A percentile compares a stretch with the other conserved stretches of the same genome.
These are phyloP conservation scores for Teleogryllus oceanicus DNA, from an alignment of 2,888 invertebrate species.

Conservation along the genomic window DNA sequence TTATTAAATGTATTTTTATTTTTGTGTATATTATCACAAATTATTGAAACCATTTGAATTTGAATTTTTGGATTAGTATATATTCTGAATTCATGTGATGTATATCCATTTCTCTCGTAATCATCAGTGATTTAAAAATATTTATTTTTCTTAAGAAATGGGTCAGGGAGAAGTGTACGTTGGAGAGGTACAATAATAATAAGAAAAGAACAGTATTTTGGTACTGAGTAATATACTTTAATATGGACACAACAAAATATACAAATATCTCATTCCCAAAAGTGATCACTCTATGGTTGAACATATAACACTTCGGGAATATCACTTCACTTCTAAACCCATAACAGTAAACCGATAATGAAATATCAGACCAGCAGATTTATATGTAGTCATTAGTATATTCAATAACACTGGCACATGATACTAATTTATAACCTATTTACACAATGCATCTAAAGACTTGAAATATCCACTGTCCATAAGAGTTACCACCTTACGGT, in stretches of 20 bases:
- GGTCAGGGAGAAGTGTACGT: no score
- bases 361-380: constrained; percentile 18
- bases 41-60: no score
- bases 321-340: constrained; percentile 10
- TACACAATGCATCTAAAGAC: background rate
- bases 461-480: background rate
- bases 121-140: no score
- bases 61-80: no score
- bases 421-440: background rate
- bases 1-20: no score
- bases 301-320: constrained; percentile 7
- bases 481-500: background rate
- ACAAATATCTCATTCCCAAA: constrained; percentile 18
- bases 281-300: background rate
- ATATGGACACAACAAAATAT: constrained; percentile 18
- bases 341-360: constrained; percentile 18
- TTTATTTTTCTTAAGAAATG: no score
- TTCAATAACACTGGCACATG: constrained; percentile 18
- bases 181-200: background rate
- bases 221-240: constrained; percentile 3
- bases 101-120: no score
- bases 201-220: background rate
- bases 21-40: no score
- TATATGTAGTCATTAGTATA: constrained; percentile 18
- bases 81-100: no score